Evolutionary conservation across 2,113 vertebrate species (phyloP), one percentile per base, ranked within the genome.

Genomic region (Podarcis muralis): DNA sequence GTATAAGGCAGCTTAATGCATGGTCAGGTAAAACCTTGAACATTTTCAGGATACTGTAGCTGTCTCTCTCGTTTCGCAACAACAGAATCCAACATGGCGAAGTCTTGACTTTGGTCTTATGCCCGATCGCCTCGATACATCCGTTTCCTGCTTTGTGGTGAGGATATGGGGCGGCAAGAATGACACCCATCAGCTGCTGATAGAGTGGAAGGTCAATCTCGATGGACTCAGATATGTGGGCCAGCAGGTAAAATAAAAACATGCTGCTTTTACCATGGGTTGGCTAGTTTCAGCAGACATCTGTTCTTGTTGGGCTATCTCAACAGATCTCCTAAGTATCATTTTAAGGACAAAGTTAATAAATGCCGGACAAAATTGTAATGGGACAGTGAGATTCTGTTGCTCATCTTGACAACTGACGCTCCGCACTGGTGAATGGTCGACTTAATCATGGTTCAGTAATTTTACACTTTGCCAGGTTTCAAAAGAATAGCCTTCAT

Each of bases 61-160:
- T 85, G 2, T 35, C 6, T 79, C 2, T 77, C 3, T 77, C 66
- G 93, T 80, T 95, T 90, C 91, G 25, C 27, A 84, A 84, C 37
- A 43, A 18, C 93, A 99, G 99, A 99, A 99, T 94, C 99, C 99
- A 0, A 99, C 99, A 0, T 99, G 99, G 99, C 97, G 98, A 81
- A 99, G 99, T 92, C 96, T 99, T 71, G 99, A 99, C 92, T 99
- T 99, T 71, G 99, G 98, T 86, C 96, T 99, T 96, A 98, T 99
- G 96, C 99, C 98, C 0, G 98, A 99, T 93, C 97, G 95, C 68
- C 97, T 99, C 68, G 99, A 99, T 95, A 99, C 98, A 0, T 99
- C 98, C 0, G 98, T 99, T 91, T 99, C 98, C 2, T 98, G 97
- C 94, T 99, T 99, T 13, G 96, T 99, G 89, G 99, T 99, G 95